phyloP scores from a whole-genome alignment of 2,113 vertebrate genomes.

The Junco hyemalis region DNA sequence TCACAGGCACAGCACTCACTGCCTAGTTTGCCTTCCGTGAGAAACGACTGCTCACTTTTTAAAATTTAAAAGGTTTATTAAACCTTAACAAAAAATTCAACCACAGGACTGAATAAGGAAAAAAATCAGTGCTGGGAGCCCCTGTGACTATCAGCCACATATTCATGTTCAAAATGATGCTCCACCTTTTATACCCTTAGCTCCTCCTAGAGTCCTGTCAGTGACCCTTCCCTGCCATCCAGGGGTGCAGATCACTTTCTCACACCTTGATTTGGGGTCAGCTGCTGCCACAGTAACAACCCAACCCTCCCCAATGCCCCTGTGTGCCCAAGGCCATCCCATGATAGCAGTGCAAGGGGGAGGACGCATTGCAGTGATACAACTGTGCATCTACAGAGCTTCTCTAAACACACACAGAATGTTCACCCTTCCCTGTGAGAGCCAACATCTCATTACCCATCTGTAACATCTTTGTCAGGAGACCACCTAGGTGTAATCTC shows the following conservation, averaged over 20 bases:
- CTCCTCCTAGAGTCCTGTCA: background rate
- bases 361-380: background rate
- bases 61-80: background rate
- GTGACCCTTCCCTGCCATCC: background rate
- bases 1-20: background rate
- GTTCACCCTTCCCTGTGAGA: too few species aligned
- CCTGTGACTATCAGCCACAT: background rate
- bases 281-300: background rate
- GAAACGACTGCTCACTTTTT: background rate
- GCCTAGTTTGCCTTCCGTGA: background rate
- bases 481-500: too few species aligned
- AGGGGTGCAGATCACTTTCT: background rate
- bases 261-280: background rate
- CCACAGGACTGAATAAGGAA: background rate
- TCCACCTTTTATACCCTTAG: background rate
- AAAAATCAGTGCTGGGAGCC: background rate
- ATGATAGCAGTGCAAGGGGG: background rate
- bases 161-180: background rate
- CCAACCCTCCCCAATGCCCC: background rate
- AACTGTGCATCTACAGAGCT: background rate
- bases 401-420: too few species aligned
- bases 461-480: too few species aligned
- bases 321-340: background rate
- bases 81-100: background rate
- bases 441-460: too few species aligned